Conservation (phyloP, 2,888 invertebrate species). For the Dinocampus coccinellae region DNA sequence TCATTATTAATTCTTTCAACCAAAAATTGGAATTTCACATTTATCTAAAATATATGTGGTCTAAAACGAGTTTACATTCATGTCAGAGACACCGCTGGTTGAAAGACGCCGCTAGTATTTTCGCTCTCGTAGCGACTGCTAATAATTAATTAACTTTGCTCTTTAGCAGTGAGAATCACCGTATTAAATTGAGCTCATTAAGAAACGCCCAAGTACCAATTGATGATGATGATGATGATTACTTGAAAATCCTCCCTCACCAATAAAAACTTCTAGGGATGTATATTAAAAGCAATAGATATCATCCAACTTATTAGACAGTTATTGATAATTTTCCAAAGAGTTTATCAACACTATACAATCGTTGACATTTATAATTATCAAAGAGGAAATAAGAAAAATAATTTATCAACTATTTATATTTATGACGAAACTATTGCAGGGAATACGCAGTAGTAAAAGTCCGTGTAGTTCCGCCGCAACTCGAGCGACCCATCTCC, state of each 20-base stretch:
- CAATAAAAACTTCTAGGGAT: slow-evolving; percentile 8
- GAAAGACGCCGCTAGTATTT: slow-evolving; percentile 33
- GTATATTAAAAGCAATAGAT: not conserved
- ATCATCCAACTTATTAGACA: not conserved
- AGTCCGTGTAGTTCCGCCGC: too few relatives aligned
- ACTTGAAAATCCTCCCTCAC: slow-evolving; percentile 49
- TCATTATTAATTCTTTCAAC: not conserved
- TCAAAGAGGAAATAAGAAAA: not conserved
- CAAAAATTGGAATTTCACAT: slow-evolving; percentile 3
- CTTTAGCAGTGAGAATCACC: slow-evolving; percentile 48
- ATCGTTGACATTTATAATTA: not conserved
- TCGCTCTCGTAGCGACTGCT: slow-evolving; percentile 20
- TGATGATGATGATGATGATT: slow-evolving; percentile 47
- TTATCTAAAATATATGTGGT: not conserved
- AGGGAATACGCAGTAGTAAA: too few relatives aligned
- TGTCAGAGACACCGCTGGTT: slow-evolving; percentile 22
- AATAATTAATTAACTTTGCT: slow-evolving; percentile 55
- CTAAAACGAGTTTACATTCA: slow-evolving; percentile 25
- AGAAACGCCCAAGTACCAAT: slow-evolving; percentile 54
- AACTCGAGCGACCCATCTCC: too few relatives aligned
- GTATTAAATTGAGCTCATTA: slow-evolving; percentile 59
- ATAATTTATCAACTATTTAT: not conserved
- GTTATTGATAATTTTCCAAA: not conserved
- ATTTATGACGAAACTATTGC: too few relatives aligned
- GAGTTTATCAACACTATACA: not conserved